Base-by-base conservation (phyloP, 2,888 invertebrate species). In the Apamea epomidion region DNA sequence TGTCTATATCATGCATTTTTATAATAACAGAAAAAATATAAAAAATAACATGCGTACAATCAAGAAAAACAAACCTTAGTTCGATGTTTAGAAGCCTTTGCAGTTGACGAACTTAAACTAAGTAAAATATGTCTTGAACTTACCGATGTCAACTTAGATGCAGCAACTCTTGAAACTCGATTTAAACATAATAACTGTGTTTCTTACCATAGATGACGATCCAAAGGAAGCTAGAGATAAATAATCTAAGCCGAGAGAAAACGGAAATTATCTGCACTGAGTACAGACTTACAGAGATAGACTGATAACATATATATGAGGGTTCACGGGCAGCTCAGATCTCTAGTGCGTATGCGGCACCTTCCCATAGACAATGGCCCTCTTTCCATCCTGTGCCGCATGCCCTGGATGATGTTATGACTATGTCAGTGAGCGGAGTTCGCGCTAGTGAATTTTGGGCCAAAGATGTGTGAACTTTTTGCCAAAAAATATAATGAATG, bases 41-140 rank as follows among this genome's bases (percentile, higher is more conserved):
- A 69, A 37, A 70, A 70, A 32, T 8, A 37, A 64, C n/a, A 64
- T 42, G 54, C 54, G 37, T 70, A 73, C 54, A 73, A n/a, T 37
- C 18, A 37, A 78, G 12, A 51, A 72, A 71, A 74, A 82, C 84
- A 75, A 82, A 84, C 84, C 84, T 75, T 82, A 14, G 5, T 37
- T 4, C 10, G 62, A 10, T 45, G 82, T 45, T 29, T 32, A 51
- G 16, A 71, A 29, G 25, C 18, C 42, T 48, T 29, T 73, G 48
- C 42, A 54, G 64, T 64, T 7, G 16, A 10, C 14, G 48, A 72
- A 74, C 62, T 67, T 4, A 10, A 25, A 37, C 10, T 60, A 21
- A 42, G 3, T 82, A 37, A 16, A 72, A 42, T 42, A 42, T 42
- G 18, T 67, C 58, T 42, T 5, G 7, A 42, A 82, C 87, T 75